Conservation (phyloP, 2,888 invertebrate genomes). For the Stenodera caucasica region DNA sequence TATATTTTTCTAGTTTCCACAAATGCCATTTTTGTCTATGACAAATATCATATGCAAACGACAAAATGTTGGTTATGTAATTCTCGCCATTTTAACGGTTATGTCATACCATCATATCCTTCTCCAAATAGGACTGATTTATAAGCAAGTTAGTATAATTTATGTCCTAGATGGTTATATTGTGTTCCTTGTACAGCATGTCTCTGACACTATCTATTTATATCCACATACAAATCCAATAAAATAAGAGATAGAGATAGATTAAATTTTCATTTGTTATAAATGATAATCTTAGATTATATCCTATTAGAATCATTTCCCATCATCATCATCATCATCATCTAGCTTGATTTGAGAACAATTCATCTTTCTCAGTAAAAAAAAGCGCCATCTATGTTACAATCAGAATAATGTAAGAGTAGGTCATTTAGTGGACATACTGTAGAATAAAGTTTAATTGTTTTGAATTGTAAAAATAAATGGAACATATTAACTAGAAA, state of each 20-base stretch:
- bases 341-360: no score
- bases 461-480: no score
- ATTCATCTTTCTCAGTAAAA: no score
- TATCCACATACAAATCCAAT: not conserved
- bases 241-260: not conserved
- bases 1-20: not conserved
- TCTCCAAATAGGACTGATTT: conserved; percentile 38
- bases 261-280: no score
- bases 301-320: no score
- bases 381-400: no score
- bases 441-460: no score
- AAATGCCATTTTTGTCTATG: conserved; percentile 19
- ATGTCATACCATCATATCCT: not conserved
- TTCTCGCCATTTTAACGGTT: not conserved
- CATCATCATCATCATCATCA: no score
- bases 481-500: no score
- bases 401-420: no score
- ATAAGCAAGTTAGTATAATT: conserved; percentile 45
- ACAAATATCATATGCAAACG: conserved; percentile 29
- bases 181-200: conserved; percentile 1
- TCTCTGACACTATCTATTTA: not conserved
- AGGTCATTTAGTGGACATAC: no score
- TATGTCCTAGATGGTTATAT: conserved; percentile 39
- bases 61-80: conserved; percentile 8
- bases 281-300: no score